phyloP scores from a whole-genome alignment of 1,140 invertebrate genomes.

The Bombus consobrinus region DNA sequence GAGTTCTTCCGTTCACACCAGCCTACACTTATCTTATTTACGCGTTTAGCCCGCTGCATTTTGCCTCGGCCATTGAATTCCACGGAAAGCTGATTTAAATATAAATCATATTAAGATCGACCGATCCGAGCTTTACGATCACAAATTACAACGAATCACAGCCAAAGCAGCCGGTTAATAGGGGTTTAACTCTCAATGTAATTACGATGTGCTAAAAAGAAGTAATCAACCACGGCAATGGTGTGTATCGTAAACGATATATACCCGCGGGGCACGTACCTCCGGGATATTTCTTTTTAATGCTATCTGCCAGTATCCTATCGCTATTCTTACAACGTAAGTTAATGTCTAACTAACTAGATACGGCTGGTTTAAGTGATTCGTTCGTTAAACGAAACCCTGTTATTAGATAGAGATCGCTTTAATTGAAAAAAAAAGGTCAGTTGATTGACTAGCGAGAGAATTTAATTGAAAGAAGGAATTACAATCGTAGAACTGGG shows the following conservation, averaged over 20 bases:
- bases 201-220: slow-evolving; percentile 20
- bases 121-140: slow-evolving; percentile 36
- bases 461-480: background rate
- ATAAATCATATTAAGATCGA: slow-evolving; percentile 41
- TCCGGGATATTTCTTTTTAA: background rate
- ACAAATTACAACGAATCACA: slow-evolving; percentile 48
- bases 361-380: background rate
- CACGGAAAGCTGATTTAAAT: slow-evolving; percentile 35
- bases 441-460: background rate
- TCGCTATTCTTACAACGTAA: background rate
- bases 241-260: background rate
- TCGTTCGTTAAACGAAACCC: background rate
- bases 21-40: slow-evolving; percentile 34
- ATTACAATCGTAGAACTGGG: background rate
- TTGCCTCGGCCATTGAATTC: slow-evolving; percentile 18
- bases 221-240: background rate
- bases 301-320: background rate
- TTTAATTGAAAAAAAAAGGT: background rate
- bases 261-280: background rate
- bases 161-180: slow-evolving; percentile 17
- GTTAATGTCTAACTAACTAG: background rate
- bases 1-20: slow-evolving; percentile 22
- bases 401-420: background rate
- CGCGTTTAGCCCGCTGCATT: slow-evolving; percentile 4
- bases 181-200: slow-evolving; percentile 42